Evolutionary conservation across 2,113 vertebrate species (phyloP).

Genomic region (Pangasianodon gigas): DNA sequence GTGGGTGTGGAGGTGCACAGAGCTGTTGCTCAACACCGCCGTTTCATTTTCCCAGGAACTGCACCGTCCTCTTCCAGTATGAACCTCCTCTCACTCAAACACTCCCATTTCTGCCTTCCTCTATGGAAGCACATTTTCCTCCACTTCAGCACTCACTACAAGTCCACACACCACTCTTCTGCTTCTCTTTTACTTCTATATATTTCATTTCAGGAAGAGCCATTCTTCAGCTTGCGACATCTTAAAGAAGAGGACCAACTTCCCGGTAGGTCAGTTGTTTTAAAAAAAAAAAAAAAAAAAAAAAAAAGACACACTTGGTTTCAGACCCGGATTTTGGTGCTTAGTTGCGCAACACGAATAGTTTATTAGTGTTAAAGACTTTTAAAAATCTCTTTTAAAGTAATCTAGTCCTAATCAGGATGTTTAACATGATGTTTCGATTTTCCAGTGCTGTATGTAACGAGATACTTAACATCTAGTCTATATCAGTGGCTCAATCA

Average conservation of each 20-base stretch:
- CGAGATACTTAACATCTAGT: background rate
- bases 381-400: background rate
- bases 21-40: background rate
- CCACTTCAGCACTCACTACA: no score
- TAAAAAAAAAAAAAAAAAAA: no score
- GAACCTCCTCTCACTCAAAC: constrained; percentile 18
- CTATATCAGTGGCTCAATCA: background rate
- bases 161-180: background rate
- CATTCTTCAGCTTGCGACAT: background rate
- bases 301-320: background rate
- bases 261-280: background rate
- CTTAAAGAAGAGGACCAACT: background rate
- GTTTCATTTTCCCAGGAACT: constrained; percentile 18
- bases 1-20: no score
- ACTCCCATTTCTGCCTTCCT: constrained; percentile 24
- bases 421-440: background rate
- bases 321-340: background rate
- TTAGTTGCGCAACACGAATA: background rate
- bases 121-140: background rate
- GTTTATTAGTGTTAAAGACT: background rate
- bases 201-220: background rate
- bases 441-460: background rate
- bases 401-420: background rate
- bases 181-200: no score
- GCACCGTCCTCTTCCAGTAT: constrained; percentile 35